Percentiles rank a stretch among this genome's conserved stretches.
Evolutionary conservation across 2,888 invertebrate species (phyloP).

Genomic region (Orthosia gracilis): DNA sequence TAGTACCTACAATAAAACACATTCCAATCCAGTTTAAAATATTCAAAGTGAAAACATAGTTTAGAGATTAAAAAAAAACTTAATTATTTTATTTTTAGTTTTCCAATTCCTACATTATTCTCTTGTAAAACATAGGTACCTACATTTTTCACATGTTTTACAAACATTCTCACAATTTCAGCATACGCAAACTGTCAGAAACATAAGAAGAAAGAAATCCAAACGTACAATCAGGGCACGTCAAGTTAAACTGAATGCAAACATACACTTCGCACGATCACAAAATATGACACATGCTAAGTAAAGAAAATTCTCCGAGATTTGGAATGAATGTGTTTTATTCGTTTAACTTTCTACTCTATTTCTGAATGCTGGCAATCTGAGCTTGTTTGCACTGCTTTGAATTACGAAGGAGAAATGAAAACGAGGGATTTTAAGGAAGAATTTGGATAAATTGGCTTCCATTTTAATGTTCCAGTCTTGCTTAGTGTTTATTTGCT

Average conservation of each 20-base stretch:
- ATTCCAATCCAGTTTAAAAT: no score
- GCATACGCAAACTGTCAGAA: slow-evolving; percentile 13
- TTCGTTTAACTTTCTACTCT: slow-evolving; percentile 15
- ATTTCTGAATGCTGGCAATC: slow-evolving; percentile 29
- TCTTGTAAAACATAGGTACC: neutral
- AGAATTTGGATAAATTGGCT: neutral
- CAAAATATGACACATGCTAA: slow-evolving; percentile 45
- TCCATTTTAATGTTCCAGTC: neutral
- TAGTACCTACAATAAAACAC: no score
- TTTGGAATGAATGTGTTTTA: slow-evolving; percentile 34
- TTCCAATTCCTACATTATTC: neutral
- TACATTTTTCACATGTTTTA: slow-evolving; percentile 6
- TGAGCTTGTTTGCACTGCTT: slow-evolving; percentile 29
- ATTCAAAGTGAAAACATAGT: no score
- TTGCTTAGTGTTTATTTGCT: no score
- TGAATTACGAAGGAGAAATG: neutral
- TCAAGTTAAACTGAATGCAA: slow-evolving; percentile 60
- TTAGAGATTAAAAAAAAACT: no score
- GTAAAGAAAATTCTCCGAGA: slow-evolving; percentile 35
- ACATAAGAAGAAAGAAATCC: slow-evolving; percentile 30
- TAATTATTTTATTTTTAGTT: neutral
- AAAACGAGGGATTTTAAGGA: neutral
- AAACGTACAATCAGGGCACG: slow-evolving; percentile 51
- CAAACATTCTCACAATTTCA: neutral
- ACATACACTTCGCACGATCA: slow-evolving; percentile 49